Evolutionary conservation across 2,888 invertebrate genomes (phyloP), one percentile per base, ranked within the genome.

Genomic region (Sinodicranocentrus sp.): DNA sequence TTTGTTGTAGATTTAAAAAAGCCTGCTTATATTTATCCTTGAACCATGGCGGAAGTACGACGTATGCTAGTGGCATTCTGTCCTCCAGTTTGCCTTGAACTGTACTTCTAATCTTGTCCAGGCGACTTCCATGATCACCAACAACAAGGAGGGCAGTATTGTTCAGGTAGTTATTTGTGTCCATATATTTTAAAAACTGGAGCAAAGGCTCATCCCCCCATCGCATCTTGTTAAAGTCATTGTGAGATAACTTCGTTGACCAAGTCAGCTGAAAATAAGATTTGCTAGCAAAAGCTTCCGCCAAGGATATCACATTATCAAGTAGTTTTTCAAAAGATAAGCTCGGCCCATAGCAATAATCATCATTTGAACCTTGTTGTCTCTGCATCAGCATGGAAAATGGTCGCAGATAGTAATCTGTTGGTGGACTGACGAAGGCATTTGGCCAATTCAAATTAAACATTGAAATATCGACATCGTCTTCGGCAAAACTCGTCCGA

Each of bases 221-320:
- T 89, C 93, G 92, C 0, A 96, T 95, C 89, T 94, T 94, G 90
- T 96, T 96, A 68, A 97, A 92, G 89, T 93, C 94, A 90, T 97
- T 97, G 90, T 98, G 97, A 1, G 95, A 95, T 89, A 97, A 91
- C 76, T 95, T 0, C 94, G 95, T 73, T n/a, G 78, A 44, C 84
- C 79, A 73, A 1, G 54, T 48, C 5, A 78, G 67, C 26, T 57
- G 75, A 39, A 84, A 84, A 44, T 72, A 77, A 23, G 72, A 28
- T 10, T 33, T 67, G 0, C 21, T 52, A 15, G 43, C 0, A 44
- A 76, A 61, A 3, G 23, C 93, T 94, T 80, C 90, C 68, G 83
- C 90, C 89, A 84, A 68, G 8, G 33, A 48, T 39, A 23, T 43
- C 6, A 94, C 92, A 89, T 95, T 96, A 80, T 95, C 93, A 54